A percentile compares a stretch with the other conserved stretches of the same genome.
Evolutionary conservation across 1,140 invertebrate genomes (phyloP).

Genomic region (Lepidurus packardi): DNA sequence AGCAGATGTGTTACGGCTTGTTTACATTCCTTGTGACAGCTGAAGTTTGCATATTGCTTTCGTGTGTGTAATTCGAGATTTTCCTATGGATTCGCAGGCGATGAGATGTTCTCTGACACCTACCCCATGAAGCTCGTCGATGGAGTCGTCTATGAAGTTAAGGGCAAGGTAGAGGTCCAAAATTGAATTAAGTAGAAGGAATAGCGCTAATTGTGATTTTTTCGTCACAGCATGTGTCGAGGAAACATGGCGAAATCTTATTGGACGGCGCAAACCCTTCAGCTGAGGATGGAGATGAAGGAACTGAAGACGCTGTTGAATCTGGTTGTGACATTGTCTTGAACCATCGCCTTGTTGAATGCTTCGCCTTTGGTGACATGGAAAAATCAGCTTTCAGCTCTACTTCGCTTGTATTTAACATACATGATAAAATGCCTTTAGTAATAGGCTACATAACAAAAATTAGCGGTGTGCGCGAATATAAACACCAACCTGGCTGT

Average conservation of each 20-base stretch:
- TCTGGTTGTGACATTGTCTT: slow-evolving; percentile 87
- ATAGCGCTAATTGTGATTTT: slow-evolving; percentile 26
- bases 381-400: too few species aligned
- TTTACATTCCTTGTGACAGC: slow-evolving; percentile 22
- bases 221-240: slow-evolving; percentile 58
- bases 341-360: slow-evolving; percentile 83
- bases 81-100: slow-evolving; percentile 59
- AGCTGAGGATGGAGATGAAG: slow-evolving; percentile 82
- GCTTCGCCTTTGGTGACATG: slow-evolving; percentile 76
- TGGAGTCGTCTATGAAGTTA: slow-evolving; percentile 91
- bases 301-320: slow-evolving; percentile 64
- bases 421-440: too few species aligned
- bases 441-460: too few species aligned
- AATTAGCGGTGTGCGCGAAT: too few species aligned
- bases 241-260: slow-evolving; percentile 69
- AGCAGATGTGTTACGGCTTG: slow-evolving; percentile 25
- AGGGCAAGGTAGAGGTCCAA: slow-evolving; percentile 61
- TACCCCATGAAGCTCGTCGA: slow-evolving; percentile 90
- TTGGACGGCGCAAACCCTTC: slow-evolving; percentile 87
- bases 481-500: too few species aligned
- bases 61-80: background rate
- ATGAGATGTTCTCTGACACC: slow-evolving; percentile 97
- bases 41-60: background rate
- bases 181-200: background rate
- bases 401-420: too few species aligned